A percentile compares a stretch with the other conserved stretches of the same genome.
Evolutionary conservation across 1,140 invertebrate genomes (phyloP).

Genomic region (Drosophila chauvacae): DNA sequence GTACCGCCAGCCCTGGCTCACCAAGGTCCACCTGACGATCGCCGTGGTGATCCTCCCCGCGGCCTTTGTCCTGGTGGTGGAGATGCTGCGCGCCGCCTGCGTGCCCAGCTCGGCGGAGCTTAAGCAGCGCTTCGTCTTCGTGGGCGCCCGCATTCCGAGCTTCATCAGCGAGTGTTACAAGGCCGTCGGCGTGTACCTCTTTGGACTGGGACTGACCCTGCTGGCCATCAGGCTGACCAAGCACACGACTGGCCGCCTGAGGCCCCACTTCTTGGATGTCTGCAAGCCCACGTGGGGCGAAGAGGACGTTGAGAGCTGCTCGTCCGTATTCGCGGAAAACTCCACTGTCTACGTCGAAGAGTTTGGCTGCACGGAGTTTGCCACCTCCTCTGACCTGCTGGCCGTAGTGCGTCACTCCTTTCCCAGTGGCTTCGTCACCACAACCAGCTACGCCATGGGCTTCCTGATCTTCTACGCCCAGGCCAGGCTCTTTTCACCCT

Average conservation of each 20-base stretch:
- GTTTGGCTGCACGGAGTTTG: slow-evolving; percentile 68
- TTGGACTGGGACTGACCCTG: slow-evolving; percentile 60
- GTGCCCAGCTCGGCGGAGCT: slow-evolving; percentile 51
- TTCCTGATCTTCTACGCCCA: slow-evolving; percentile 73
- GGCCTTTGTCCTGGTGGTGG: slow-evolving; percentile 66
- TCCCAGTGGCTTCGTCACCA: slow-evolving; percentile 68
- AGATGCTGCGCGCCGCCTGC: slow-evolving; percentile 72
- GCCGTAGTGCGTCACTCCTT: slow-evolving; percentile 70
- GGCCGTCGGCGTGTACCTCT: slow-evolving; percentile 72
- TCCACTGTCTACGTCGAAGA: slow-evolving; percentile 42
- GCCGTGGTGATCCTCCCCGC: slow-evolving; percentile 67
- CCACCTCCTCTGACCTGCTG: slow-evolving; percentile 59
- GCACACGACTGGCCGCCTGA: slow-evolving; percentile 58
- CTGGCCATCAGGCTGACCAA: slow-evolving; percentile 58
- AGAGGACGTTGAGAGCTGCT: slow-evolving; percentile 20
- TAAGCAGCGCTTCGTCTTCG: slow-evolving; percentile 71
- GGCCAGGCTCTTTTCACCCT: slow-evolving; percentile 60
- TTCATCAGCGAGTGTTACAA: slow-evolving; percentile 81
- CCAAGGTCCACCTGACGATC: slow-evolving; percentile 70
- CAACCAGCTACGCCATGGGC: slow-evolving; percentile 67
- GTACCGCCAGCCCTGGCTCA: slow-evolving; percentile 68
- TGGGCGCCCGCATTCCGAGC: slow-evolving; percentile 71
- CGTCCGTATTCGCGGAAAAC: slow-evolving; percentile 6
- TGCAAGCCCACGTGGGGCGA: slow-evolving; percentile 70
- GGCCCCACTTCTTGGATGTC: slow-evolving; percentile 74